These are phyloP conservation scores for Littorina saxatilis DNA, from an alignment of 1,140 invertebrate genomes.

Conservation along the genomic window DNA sequence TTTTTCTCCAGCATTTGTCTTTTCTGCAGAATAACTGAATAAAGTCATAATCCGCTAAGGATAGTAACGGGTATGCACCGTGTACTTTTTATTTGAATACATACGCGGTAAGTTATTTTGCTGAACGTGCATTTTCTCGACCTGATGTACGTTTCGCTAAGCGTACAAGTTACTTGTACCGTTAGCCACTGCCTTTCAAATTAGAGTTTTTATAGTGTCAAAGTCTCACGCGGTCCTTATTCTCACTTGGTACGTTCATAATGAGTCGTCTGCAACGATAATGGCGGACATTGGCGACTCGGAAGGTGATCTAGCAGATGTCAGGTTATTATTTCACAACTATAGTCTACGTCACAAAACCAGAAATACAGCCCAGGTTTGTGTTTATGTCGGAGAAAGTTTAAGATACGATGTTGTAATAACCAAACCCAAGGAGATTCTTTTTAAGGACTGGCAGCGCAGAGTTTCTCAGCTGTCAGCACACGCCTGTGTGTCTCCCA, in stretches of 20 bases:
- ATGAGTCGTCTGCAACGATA: not conserved
- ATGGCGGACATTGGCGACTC: not conserved
- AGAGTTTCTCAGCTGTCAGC: slow-evolving; percentile 29
- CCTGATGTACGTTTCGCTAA: not conserved
- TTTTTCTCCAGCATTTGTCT: too few relatives aligned
- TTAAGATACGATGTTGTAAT: slow-evolving; percentile 22
- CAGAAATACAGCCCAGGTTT: not conserved
- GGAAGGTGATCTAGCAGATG: slow-evolving; percentile 14
- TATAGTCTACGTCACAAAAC: not conserved
- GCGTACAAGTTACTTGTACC: not conserved
- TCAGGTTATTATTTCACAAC: not conserved
- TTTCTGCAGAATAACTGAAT: too few relatives aligned
- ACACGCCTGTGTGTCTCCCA: slow-evolving; percentile 7
- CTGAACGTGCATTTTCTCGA: not conserved
- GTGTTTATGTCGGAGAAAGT: slow-evolving; percentile 27
- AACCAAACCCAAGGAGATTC: not conserved
- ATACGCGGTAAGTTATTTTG: too few relatives aligned
- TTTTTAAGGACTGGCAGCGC: slow-evolving; percentile 4
- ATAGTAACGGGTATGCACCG: too few relatives aligned
- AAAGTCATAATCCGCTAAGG: too few relatives aligned
- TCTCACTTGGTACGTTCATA: not conserved
- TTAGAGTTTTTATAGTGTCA: not conserved
- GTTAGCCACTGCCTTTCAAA: not conserved
- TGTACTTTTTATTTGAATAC: too few relatives aligned
- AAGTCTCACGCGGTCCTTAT: too few relatives aligned